Conservation (phyloP, 2,888 invertebrate genomes). For the Amphipyra berbera region DNA sequence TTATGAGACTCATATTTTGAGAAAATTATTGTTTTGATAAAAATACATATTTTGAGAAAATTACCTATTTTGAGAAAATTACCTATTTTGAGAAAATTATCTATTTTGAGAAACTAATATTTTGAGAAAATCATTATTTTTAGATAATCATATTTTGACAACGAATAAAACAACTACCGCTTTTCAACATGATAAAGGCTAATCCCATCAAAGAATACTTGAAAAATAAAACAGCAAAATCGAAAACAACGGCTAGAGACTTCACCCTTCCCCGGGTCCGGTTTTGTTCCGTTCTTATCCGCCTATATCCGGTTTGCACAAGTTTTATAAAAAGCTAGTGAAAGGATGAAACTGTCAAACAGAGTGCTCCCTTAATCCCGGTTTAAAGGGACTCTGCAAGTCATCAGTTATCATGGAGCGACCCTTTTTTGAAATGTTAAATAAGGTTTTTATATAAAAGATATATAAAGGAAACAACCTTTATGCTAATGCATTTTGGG, state of each 20-base stretch:
- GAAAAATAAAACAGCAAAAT: not conserved
- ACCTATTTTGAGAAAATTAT: no score
- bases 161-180: no score
- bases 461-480: conserved; percentile 45
- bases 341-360: conserved; percentile 61
- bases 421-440: conserved; percentile 50
- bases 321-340: conserved; percentile 61
- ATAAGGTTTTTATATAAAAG: conserved; percentile 46
- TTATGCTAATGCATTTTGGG: conserved; percentile 49
- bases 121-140: no score
- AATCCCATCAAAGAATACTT: not conserved
- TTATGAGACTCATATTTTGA: no score
- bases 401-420: conserved; percentile 50
- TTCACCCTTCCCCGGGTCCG: conserved; percentile 1
- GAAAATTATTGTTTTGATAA: no score
- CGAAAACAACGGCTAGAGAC: not conserved
- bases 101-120: no score
- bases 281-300: conserved; percentile 34
- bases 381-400: conserved; percentile 56
- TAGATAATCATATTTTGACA: no score
- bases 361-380: conserved; percentile 57
- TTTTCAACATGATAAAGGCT: no score
- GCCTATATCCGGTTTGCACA: conserved; percentile 48
- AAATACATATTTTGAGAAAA: no score
- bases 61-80: no score